Evolutionary conservation across 1,140 invertebrate genomes (phyloP).

Genomic region (Sminthurides bifidus): DNA sequence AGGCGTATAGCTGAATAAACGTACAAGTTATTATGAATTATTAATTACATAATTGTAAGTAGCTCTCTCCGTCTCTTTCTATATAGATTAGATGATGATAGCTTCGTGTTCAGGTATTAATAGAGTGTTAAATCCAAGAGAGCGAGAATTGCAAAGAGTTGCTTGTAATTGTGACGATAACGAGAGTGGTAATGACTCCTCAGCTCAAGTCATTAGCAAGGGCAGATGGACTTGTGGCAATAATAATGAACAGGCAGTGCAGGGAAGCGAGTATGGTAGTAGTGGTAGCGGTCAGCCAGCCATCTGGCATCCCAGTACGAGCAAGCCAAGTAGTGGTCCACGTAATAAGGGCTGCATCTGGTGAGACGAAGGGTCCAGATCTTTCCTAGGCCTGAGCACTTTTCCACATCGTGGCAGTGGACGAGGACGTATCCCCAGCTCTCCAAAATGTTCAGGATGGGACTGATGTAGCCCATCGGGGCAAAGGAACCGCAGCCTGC

Average conservation of each 20-base stretch:
- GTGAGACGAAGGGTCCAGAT: background rate
- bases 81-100: no score
- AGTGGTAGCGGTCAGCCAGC: background rate
- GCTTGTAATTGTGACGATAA: no score
- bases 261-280: background rate
- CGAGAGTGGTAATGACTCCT: no score
- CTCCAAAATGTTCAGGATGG: constrained; percentile 1
- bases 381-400: background rate
- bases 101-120: no score
- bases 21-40: no score
- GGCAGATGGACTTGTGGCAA: no score
- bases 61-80: no score
- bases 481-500: background rate
- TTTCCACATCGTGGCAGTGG: background rate
- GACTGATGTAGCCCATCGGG: constrained; percentile 1
- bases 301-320: background rate
- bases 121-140: no score
- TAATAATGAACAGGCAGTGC: background rate
- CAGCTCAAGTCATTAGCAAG: no score
- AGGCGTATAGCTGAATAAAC: no score
- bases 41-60: no score
- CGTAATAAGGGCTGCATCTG: background rate
- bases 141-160: no score
- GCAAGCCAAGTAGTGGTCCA: background rate
- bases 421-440: background rate